A percentile compares a stretch with the other conserved stretches of the same genome.
These are phyloP conservation scores for Cyclina sinensis DNA, from an alignment of 1,140 invertebrate species.

Conservation along the genomic window DNA sequence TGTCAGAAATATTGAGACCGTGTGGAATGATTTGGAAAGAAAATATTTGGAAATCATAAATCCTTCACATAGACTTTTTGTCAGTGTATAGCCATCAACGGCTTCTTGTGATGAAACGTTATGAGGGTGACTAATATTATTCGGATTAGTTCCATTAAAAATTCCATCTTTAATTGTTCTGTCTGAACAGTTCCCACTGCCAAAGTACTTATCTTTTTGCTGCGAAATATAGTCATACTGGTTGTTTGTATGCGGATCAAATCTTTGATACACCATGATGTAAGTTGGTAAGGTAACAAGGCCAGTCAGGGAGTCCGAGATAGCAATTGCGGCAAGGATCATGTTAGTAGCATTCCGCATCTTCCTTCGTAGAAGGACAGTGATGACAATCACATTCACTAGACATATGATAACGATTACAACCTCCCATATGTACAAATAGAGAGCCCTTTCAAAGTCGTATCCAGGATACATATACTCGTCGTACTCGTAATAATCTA, in stretches of 20 bases:
- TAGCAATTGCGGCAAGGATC: conserved; percentile 45
- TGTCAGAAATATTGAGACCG: conserved; percentile 52
- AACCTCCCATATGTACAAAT: conserved; percentile 43
- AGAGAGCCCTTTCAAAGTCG: conserved; percentile 36
- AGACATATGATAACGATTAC: conserved; percentile 6
- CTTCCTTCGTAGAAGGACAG: conserved; percentile 32
- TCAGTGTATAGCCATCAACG: not conserved
- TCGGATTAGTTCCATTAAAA: not conserved
- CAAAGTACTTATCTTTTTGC: not conserved
- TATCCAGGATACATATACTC: not conserved
- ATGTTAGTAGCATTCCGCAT: conserved; percentile 47
- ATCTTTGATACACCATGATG: conserved; percentile 28
- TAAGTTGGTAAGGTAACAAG: conserved; percentile 49
- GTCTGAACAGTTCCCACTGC: not conserved
- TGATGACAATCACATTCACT: conserved; percentile 21
- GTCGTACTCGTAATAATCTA: not conserved
- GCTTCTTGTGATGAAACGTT: not conserved
- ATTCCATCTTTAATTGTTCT: not conserved
- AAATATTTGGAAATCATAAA: conserved; percentile 64
- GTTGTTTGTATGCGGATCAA: not conserved
- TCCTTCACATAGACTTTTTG: conserved; percentile 3
- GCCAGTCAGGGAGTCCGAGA: conserved; percentile 55
- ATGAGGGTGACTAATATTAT: not conserved
- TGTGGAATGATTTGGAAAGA: conserved; percentile 54
- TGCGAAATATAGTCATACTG: not conserved